Percentiles rank a stretch among this genome's conserved stretches.
phyloP scores from a whole-genome alignment of 2,113 vertebrate species.

The Channa maculata region DNA sequence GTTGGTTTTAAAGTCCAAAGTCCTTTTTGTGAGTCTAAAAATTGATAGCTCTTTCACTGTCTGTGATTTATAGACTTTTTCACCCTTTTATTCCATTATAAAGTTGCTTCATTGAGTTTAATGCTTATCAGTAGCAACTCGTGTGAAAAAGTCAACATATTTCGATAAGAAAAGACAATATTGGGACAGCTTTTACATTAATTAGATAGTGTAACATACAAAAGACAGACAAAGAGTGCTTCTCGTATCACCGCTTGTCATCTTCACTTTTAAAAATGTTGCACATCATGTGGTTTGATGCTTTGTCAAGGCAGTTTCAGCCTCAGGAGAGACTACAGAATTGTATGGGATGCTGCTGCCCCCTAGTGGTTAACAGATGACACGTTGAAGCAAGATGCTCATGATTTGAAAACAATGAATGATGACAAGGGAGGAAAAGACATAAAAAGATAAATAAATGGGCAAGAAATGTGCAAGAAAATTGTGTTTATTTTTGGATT shows the following conservation, averaged over 20 bases:
- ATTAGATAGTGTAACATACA: not conserved
- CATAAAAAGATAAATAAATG: constrained; percentile 12
- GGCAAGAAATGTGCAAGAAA: not conserved
- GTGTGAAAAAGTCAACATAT: not conserved
- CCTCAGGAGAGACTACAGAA: not conserved
- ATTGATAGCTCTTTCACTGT: not conserved
- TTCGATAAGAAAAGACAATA: not conserved
- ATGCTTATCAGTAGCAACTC: not conserved
- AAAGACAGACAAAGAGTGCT: not conserved
- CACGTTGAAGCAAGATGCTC: not conserved
- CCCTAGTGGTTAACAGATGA: constrained; percentile 55
- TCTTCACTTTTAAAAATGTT: constrained; percentile 5
- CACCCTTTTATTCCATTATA: not conserved
- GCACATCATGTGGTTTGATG: not conserved
- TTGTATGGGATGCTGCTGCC: constrained; percentile 68
- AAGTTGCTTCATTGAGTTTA: not conserved
- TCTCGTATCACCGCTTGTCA: not conserved
- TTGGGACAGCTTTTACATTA: not conserved
- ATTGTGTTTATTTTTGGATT: constrained; percentile 18
- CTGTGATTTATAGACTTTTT: not conserved
- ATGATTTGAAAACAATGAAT: not conserved
- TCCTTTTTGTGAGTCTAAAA: not conserved
- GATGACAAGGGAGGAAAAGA: not conserved
- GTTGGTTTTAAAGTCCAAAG: not conserved
- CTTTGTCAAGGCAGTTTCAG: constrained; percentile 23